Conservation (phyloP, 64 coral and sea anemone species). For the Trachythela sp. region DNA sequence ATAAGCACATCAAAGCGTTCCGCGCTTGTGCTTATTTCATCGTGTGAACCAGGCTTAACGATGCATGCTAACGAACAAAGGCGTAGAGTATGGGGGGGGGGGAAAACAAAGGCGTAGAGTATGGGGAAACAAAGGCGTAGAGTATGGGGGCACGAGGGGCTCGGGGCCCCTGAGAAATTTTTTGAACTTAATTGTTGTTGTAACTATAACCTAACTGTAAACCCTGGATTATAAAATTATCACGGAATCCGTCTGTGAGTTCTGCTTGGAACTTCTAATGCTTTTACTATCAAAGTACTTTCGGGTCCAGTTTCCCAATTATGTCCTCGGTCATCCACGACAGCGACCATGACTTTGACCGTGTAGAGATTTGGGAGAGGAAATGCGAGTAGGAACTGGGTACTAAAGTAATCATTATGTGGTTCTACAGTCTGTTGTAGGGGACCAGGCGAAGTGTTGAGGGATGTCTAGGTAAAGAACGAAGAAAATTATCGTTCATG, state of each 20-base stretch:
- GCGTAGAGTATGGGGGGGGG: too few species aligned
- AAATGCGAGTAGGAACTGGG: slow-evolving; percentile 94
- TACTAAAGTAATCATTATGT: slow-evolving; percentile 99
- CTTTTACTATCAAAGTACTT: slow-evolving; percentile 65
- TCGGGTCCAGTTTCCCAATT: slow-evolving; percentile 88
- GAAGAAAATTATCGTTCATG: not conserved
- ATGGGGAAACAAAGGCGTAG: too few species aligned
- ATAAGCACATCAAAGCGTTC: too few species aligned
- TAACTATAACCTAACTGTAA: too few species aligned
- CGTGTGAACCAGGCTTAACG: too few species aligned
- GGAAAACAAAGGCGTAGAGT: too few species aligned
- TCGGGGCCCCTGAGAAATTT: too few species aligned
- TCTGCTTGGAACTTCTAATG: slow-evolving; percentile 44
- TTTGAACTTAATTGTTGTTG: too few species aligned
- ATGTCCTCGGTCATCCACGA: slow-evolving; percentile 73
- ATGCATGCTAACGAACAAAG: too few species aligned
- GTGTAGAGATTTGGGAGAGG: slow-evolving; percentile 52
- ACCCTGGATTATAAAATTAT: not conserved
- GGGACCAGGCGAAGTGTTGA: slow-evolving; percentile 54
- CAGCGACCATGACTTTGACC: slow-evolving; percentile 69
- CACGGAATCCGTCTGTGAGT: not conserved
- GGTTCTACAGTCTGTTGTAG: slow-evolving; percentile 79
- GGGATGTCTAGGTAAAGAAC: slow-evolving; percentile 31
- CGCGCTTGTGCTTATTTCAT: too few species aligned
- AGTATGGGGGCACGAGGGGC: too few species aligned